Percentiles rank a stretch among this genome's conserved stretches.
Conservation (phyloP, 2,888 invertebrate species). For the Pteria penguin region DNA sequence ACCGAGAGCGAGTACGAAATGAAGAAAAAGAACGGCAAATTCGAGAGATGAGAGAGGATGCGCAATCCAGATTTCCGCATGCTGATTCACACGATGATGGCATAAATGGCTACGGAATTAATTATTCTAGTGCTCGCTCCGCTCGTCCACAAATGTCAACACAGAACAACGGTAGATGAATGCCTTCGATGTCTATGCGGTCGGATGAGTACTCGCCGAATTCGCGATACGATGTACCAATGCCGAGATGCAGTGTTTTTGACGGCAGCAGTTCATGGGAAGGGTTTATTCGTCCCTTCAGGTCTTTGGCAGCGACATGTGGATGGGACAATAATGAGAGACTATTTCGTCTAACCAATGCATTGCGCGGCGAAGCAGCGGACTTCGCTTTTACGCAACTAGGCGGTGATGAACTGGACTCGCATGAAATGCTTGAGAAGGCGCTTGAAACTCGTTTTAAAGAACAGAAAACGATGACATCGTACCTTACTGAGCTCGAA, state of each 20-base stretch:
- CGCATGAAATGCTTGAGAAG: slow-evolving; percentile 6
- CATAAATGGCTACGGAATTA: no score
- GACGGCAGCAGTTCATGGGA: slow-evolving; percentile 38
- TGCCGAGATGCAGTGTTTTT: slow-evolving; percentile 33
- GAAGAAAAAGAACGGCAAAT: background rate
- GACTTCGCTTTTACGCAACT: slow-evolving; percentile 42
- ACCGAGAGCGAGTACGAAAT: background rate
- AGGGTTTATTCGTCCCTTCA: slow-evolving; percentile 34
- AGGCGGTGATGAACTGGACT: slow-evolving; percentile 7
- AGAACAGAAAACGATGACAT: slow-evolving; percentile 30
- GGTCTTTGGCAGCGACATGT: slow-evolving; percentile 15
- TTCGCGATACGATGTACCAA: slow-evolving; percentile 25
- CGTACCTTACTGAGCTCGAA: slow-evolving; percentile 43
- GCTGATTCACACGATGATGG: no score
- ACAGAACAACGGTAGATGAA: no score
- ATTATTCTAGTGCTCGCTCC: no score
- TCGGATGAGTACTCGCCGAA: no score
- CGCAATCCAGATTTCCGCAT: no score
- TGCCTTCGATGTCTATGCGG: no score
- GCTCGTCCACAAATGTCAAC: no score
- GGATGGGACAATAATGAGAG: slow-evolving; percentile 35
- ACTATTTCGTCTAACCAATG: slow-evolving; percentile 34
- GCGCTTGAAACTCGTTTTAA: slow-evolving; percentile 38
- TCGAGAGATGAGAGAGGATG: background rate
- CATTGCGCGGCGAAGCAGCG: slow-evolving; percentile 35